phyloP scores from a whole-genome alignment of 1,140 invertebrate genomes.

The Tetragonula clypearis region DNA sequence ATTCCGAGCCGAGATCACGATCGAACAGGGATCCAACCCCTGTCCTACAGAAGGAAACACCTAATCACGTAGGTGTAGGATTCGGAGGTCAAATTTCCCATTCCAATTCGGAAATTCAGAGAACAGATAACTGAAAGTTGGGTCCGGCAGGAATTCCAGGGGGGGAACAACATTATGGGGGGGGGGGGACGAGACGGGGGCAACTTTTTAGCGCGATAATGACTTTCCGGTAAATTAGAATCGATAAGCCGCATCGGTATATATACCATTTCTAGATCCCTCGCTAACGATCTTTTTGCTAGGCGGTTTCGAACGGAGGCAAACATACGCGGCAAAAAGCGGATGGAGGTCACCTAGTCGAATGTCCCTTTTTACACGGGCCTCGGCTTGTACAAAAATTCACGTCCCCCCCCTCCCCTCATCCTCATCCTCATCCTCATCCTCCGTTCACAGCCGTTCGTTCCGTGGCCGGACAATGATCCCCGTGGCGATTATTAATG shows the following conservation, averaged over 20 bases:
- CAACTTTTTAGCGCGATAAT: constrained; percentile 50
- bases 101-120: neutral
- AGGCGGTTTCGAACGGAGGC: neutral
- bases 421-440: too few species aligned
- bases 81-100: neutral
- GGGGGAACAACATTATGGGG: neutral
- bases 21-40: too few species aligned
- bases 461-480: neutral
- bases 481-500: neutral
- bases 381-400: constrained; percentile 20
- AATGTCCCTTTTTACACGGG: constrained; percentile 17
- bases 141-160: neutral
- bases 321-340: constrained; percentile 31
- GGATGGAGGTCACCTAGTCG: constrained; percentile 38
- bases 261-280: constrained; percentile 46
- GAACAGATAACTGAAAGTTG: neutral
- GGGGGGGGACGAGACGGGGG: too few species aligned
- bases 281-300: constrained; percentile 59
- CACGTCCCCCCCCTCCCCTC: too few species aligned
- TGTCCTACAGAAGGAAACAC: neutral
- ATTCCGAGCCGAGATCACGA: too few species aligned
- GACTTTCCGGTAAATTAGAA: constrained; percentile 62
- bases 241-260: constrained; percentile 51
- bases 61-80: neutral
- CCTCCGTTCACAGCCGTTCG: neutral